These are phyloP conservation scores for Acrocephalus kingi DNA, from an alignment of 2,113 vertebrate genomes.

Conservation along the genomic window DNA sequence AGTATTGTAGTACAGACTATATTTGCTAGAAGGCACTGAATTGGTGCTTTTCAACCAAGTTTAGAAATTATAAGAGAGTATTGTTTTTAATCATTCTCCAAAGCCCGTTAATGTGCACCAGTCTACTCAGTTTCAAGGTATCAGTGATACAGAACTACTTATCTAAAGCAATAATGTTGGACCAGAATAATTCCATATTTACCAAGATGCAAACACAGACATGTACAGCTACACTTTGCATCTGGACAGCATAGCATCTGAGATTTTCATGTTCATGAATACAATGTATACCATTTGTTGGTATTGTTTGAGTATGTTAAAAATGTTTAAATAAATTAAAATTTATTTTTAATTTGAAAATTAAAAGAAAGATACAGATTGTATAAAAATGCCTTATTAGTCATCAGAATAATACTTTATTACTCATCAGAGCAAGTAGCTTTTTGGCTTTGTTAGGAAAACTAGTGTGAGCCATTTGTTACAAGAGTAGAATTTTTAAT, in stretches of 20 bases:
- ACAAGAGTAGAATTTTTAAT: not conserved
- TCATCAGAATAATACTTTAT: not conserved
- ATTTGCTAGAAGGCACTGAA: not conserved
- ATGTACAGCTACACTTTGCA: not conserved
- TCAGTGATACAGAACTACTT: not conserved
- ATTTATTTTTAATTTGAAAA: not conserved
- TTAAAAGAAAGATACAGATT: not conserved
- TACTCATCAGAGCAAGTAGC: not conserved
- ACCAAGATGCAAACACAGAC: not conserved
- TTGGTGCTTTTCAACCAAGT: not conserved
- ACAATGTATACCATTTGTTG: not conserved
- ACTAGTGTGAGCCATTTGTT: not conserved
- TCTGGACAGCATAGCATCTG: not conserved
- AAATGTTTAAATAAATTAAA: not conserved
- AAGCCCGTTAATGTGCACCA: not conserved
- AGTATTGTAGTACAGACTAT: fast-evolving
- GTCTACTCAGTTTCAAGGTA: not conserved
- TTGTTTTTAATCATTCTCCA: not conserved
- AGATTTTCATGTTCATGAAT: not conserved
- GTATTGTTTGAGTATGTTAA: not conserved
- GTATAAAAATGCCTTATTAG: not conserved
- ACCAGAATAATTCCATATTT: not conserved
- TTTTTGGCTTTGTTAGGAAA: not conserved
- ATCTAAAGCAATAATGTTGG: not conserved
- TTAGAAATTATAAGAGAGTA: not conserved